These are phyloP conservation scores for Drosophila bipectinata DNA, from an alignment of 1,140 invertebrate species.

Conservation along the genomic window DNA sequence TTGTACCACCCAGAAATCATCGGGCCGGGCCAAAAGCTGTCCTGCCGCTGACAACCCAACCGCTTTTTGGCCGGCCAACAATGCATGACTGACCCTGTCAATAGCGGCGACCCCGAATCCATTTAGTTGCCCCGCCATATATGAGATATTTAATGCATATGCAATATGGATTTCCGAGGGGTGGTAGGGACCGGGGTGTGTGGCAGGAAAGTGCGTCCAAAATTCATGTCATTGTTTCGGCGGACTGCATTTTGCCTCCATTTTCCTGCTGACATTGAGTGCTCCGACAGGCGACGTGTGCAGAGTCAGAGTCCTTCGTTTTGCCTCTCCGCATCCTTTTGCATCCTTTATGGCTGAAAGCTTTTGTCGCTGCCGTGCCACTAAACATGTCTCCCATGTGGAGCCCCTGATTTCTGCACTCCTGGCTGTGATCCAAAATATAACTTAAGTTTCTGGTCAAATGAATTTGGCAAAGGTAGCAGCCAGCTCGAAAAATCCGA, in stretches of 20 bases:
- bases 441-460: conserved; percentile 84
- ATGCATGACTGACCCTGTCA: conserved; percentile 80
- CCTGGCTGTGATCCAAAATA: conserved; percentile 78
- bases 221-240: conserved; percentile 76
- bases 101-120: conserved; percentile 66
- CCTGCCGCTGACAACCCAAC: conserved; percentile 61
- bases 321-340: conserved; percentile 14
- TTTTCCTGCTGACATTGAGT: conserved; percentile 74
- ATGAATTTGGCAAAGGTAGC: conserved; percentile 83
- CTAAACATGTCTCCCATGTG: conserved; percentile 66
- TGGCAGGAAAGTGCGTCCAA: conserved; percentile 63
- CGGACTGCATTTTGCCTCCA: conserved; percentile 51
- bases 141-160: conserved; percentile 77
- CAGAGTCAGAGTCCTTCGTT: conserved; percentile 22
- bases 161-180: conserved; percentile 44
- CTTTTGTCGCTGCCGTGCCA: conserved; percentile 80
- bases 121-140: conserved; percentile 54
- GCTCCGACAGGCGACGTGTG: conserved; percentile 73
- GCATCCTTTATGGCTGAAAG: conserved; percentile 81
- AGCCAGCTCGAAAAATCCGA: conserved; percentile 28
- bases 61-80: conserved; percentile 74
- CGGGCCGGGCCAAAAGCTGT: conserved; percentile 33
- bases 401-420: conserved; percentile 8
- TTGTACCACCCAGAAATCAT: neutral
- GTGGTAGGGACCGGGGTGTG: neutral